Percentiles rank a stretch among this genome's conserved stretches.
Conservation (phyloP, 2,888 invertebrate genomes). For the Blera fallax region DNA sequence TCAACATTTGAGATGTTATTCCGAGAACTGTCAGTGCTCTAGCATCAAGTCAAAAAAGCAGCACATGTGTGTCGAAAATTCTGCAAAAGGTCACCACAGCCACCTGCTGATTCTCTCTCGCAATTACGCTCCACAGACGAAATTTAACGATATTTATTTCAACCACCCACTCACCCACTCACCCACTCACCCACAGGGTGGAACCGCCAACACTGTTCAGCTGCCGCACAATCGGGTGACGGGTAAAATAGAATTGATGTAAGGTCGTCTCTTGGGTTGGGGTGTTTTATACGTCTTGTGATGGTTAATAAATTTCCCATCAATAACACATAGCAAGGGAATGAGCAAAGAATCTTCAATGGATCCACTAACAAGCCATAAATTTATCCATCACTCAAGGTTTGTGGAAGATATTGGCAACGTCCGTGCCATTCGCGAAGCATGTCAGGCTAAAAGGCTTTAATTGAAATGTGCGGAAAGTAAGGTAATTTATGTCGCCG, state of each 20-base stretch:
- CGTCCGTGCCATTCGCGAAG: neutral
- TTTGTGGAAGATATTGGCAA: neutral
- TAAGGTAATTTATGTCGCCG: neutral
- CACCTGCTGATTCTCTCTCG: neutral
- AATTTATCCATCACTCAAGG: constrained; percentile 16
- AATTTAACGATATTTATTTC: neutral
- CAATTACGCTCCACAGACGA: neutral
- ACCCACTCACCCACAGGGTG: neutral
- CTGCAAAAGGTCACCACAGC: neutral
- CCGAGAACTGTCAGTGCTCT: neutral
- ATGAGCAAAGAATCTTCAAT: neutral
- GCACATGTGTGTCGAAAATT: neutral
- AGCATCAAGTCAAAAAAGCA: neutral
- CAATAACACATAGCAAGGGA: neutral
- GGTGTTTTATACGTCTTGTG: neutral
- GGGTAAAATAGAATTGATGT: neutral
- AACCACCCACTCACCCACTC: too few species aligned
- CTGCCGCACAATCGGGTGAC: neutral
- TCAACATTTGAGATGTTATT: constrained; percentile 3
- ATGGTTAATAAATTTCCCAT: constrained; percentile 20
- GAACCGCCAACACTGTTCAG: neutral
- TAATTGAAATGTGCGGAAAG: constrained; percentile 19
- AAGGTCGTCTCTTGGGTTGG: neutral
- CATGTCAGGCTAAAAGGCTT: neutral
- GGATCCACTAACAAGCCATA: constrained; percentile 24